A percentile compares a stretch with the other conserved stretches of the same genome.
Evolutionary conservation across 2,797 vertebrate species (phyloP).

Genomic region (Salmo trutta): DNA sequence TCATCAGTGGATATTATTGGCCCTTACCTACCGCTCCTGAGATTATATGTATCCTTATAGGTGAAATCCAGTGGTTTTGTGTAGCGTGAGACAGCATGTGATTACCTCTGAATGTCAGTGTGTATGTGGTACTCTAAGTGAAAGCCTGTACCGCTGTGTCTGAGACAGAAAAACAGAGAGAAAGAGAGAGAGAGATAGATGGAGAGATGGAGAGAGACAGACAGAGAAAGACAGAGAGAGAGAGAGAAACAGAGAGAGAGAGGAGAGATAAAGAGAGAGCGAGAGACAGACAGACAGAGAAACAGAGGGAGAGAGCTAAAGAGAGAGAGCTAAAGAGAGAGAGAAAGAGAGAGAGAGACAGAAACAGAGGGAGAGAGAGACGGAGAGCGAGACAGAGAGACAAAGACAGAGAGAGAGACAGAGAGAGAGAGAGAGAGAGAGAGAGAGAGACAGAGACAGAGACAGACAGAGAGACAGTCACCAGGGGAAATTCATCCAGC

Average conservation of each 20-base stretch:
- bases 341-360: conserved; percentile 1
- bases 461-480: neutral
- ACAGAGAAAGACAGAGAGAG: neutral
- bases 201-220: neutral
- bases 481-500: neutral
- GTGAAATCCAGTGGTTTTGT: neutral
- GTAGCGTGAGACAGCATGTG: neutral
- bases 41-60: conserved; percentile 20
- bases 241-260: neutral
- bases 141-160: conserved; percentile 27
- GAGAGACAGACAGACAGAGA: no score
- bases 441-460: neutral
- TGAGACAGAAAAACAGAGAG: conserved; percentile 6
- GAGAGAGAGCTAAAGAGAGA: no score
- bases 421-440: neutral
- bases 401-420: no score
- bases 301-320: no score
- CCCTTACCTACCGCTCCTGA: conserved; percentile 11
- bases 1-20: conserved; percentile 13
- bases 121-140: neutral
- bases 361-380: neutral
- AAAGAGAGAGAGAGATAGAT: neutral
- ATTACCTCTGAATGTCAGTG: conserved; percentile 21
- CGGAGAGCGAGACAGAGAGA: no score
- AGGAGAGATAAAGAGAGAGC: neutral